phyloP scores from a whole-genome alignment of 64 coral and sea anemone species.

The Porites lutea region DNA sequence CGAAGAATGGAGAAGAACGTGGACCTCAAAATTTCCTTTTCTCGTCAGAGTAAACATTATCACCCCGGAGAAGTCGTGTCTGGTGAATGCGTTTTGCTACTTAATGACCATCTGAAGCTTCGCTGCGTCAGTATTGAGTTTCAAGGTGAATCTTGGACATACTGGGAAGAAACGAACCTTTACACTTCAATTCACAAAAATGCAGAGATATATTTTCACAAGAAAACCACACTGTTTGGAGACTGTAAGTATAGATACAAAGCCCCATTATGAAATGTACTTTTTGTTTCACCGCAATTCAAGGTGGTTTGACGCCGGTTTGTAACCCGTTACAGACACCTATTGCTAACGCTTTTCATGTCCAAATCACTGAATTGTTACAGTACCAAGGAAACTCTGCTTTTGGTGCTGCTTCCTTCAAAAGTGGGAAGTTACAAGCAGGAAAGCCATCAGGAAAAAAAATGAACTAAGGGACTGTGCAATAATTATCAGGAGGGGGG shows the following conservation, averaged over 20 bases:
- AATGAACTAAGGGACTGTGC: too few relatives aligned
- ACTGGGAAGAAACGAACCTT: conserved; percentile 81
- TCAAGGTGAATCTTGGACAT: conserved; percentile 82
- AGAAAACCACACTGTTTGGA: conserved; percentile 78
- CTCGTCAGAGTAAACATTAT: conserved; percentile 73
- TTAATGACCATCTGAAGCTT: conserved; percentile 82
- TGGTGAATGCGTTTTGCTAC: conserved; percentile 72
- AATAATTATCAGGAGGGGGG: too few relatives aligned
- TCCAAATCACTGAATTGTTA: too few relatives aligned
- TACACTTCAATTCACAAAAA: conserved; percentile 88
- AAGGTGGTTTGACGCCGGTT: too few relatives aligned
- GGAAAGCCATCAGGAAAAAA: too few relatives aligned
- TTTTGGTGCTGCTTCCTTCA: too few relatives aligned
- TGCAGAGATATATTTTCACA: conserved; percentile 92
- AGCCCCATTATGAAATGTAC: too few relatives aligned
- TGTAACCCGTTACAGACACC: too few relatives aligned
- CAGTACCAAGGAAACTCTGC: too few relatives aligned
- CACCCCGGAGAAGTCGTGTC: conserved; percentile 85
- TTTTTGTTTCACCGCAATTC: too few relatives aligned
- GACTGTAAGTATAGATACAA: conserved; percentile 63
- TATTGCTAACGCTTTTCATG: too few relatives aligned
- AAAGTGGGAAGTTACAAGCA: too few relatives aligned
- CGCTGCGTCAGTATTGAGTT: conserved; percentile 83
- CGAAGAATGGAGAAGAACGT: conserved; percentile 73
- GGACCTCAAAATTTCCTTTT: conserved; percentile 55